A percentile compares a stretch with the other conserved stretches of the same genome.
These are phyloP conservation scores for Belonocnema kinseyi DNA, from an alignment of 1,140 invertebrate genomes.

Conservation along the genomic window DNA sequence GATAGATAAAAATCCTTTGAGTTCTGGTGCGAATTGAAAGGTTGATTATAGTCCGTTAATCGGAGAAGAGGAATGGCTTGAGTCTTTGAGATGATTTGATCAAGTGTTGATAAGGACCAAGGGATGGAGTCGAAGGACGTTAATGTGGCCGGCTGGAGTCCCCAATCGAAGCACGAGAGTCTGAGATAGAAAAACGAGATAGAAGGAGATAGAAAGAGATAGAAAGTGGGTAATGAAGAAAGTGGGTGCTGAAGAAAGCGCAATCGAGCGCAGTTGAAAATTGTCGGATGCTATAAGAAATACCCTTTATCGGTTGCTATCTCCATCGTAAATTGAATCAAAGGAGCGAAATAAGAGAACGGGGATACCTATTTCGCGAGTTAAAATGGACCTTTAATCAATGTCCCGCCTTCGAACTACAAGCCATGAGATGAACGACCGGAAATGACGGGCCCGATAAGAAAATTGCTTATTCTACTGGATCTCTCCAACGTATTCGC, in stretches of 20 bases:
- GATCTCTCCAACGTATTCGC: constrained; percentile 43
- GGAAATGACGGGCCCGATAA: constrained; percentile 73
- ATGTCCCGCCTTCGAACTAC: constrained; percentile 68
- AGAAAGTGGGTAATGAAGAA: neutral
- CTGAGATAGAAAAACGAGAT: neutral
- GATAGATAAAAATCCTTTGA: neutral
- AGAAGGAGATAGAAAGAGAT: no score
- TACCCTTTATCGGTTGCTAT: constrained; percentile 68
- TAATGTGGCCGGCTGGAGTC: constrained; percentile 43
- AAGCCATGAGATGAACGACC: constrained; percentile 72
- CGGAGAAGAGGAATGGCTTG: neutral
- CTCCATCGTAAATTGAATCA: constrained; percentile 73
- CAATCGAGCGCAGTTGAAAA: constrained; percentile 53
- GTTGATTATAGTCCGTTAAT: neutral
- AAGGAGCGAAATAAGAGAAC: constrained; percentile 59
- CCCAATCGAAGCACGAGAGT: constrained; percentile 19
- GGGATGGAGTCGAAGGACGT: constrained; percentile 45
- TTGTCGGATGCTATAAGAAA: constrained; percentile 49
- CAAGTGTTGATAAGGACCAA: constrained; percentile 58
- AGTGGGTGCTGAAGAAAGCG: constrained; percentile 45
- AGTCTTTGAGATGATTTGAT: constrained; percentile 62
- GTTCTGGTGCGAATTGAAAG: neutral
- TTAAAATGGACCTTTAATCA: constrained; percentile 72
- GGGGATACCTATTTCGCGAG: constrained; percentile 61
- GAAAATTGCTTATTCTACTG: constrained; percentile 68